These are phyloP conservation scores for Neosilurus mollespiculum DNA, from an alignment of 2,797 vertebrate species.

Conservation along the genomic window DNA sequence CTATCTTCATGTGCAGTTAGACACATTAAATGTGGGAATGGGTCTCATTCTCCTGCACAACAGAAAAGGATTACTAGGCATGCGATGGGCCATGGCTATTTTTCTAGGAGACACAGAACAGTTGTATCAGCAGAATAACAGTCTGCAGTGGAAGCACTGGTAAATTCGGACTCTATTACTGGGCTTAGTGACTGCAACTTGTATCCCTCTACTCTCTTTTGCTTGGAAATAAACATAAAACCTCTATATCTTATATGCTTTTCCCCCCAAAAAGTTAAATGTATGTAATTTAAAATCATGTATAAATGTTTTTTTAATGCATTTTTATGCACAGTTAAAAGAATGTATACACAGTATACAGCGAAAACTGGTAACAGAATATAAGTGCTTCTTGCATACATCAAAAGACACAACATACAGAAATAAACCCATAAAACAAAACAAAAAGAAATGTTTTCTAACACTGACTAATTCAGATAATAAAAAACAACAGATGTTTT, in stretches of 20 bases:
- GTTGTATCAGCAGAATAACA: slow-evolving; percentile 67
- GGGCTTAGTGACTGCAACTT: slow-evolving; percentile 9
- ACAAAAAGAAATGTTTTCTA: slow-evolving; percentile 5
- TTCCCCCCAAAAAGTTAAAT: neutral
- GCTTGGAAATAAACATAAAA: neutral
- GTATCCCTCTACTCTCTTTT: neutral
- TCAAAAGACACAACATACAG: slow-evolving; percentile 20
- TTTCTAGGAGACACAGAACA: slow-evolving; percentile 52
- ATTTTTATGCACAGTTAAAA: slow-evolving; percentile 70
- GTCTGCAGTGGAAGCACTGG: slow-evolving; percentile 39
- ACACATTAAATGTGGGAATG: slow-evolving; percentile 18
- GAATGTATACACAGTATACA: slow-evolving; percentile 99
- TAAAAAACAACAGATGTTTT: slow-evolving; percentile 8
- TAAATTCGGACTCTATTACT: slow-evolving; percentile 7
- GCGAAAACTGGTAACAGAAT: slow-evolving; percentile 73
- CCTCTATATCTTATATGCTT: neutral
- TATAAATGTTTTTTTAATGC: slow-evolving; percentile 55
- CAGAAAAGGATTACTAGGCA: slow-evolving; percentile 50
- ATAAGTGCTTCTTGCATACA: slow-evolving; percentile 71
- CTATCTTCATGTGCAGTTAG: slow-evolving; percentile 15
- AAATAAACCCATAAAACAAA: slow-evolving; percentile 25
- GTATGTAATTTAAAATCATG: slow-evolving; percentile 7
- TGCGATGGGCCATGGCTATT: slow-evolving; percentile 55
- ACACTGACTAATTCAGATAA: neutral
- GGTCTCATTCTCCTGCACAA: slow-evolving; percentile 50